A percentile compares a stretch with the other conserved stretches of the same genome.
Evolutionary conservation across 1,140 invertebrate species (phyloP).

Genomic region (Drosophila aff.): DNA sequence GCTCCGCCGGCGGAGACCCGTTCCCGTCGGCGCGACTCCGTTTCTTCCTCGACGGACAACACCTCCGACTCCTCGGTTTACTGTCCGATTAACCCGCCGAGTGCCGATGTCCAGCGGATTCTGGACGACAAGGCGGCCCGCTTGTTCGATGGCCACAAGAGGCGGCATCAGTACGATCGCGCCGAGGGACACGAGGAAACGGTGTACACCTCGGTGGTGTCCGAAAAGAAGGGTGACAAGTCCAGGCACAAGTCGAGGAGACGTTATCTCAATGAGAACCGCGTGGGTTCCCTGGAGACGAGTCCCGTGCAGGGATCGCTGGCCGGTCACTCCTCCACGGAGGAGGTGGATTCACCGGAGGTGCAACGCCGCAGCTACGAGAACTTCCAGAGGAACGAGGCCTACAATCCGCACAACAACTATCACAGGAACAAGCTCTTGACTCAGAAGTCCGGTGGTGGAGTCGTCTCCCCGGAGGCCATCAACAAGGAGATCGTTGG

Average conservation of each 20-base stretch:
- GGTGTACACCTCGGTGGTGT: conserved; percentile 76
- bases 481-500: conserved; percentile 80
- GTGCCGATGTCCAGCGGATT: conserved; percentile 78
- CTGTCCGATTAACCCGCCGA: conserved; percentile 80
- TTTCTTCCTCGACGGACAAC: conserved; percentile 75
- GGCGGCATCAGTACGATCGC: conserved; percentile 72
- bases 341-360: conserved; percentile 72
- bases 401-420: conserved; percentile 82
- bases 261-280: conserved; percentile 80
- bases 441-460: conserved; percentile 56
- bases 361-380: conserved; percentile 59
- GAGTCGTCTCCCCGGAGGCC: conserved; percentile 63
- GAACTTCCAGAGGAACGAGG: conserved; percentile 76
- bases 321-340: conserved; percentile 62
- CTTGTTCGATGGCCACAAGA: conserved; percentile 73
- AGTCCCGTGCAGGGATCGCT: conserved; percentile 68
- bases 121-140: conserved; percentile 77
- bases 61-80: conserved; percentile 84
- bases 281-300: conserved; percentile 80
- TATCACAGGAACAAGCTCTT: conserved; percentile 83
- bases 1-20: conserved; percentile 52
- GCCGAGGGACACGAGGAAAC: conserved; percentile 77
- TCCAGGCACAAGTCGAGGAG: conserved; percentile 69
- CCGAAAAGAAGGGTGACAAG: conserved; percentile 77
- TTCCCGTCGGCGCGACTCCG: conserved; percentile 65